Percentiles rank a stretch among this genome's conserved stretches.
phyloP scores from a whole-genome alignment of 1,140 invertebrate genomes.

The Paramacrobiotus metropolitanus region DNA sequence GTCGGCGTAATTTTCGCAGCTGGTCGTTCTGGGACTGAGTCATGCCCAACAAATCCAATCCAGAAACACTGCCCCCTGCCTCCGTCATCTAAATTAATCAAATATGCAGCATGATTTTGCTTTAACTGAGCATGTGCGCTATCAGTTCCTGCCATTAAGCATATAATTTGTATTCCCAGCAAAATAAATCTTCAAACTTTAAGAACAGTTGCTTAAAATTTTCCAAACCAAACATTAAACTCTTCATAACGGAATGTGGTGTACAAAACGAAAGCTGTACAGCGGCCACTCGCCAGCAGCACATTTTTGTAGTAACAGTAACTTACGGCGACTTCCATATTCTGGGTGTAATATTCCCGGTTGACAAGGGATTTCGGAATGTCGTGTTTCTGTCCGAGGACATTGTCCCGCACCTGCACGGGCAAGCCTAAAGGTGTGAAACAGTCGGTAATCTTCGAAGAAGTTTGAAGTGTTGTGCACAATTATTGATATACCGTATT shows the following conservation, averaged over 20 bases:
- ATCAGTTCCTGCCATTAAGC: no score
- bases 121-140: no score
- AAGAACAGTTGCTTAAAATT: no score
- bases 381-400: slow-evolving; percentile 77
- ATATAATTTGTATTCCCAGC: no score
- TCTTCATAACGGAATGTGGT: no score
- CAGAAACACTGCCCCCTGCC: slow-evolving; percentile 25
- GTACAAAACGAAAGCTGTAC: no score
- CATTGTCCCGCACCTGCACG: slow-evolving; percentile 67
- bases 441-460: neutral
- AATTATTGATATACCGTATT: slow-evolving; percentile 44
- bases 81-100: slow-evolving; percentile 20
- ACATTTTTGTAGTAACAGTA: no score
- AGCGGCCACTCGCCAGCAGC: no score
- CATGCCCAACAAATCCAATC: slow-evolving; percentile 26
- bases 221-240: no score
- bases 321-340: slow-evolving; percentile 52
- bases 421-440: slow-evolving; percentile 25
- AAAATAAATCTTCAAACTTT: no score
- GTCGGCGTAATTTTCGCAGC: slow-evolving; percentile 74
- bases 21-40: slow-evolving; percentile 42
- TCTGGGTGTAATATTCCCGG: slow-evolving; percentile 95
- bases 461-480: slow-evolving; percentile 4
- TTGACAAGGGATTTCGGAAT: slow-evolving; percentile 93
- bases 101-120: no score